Evolutionary conservation across 1,140 invertebrate species (phyloP).

Genomic region (Chironomus striatipennis): DNA sequence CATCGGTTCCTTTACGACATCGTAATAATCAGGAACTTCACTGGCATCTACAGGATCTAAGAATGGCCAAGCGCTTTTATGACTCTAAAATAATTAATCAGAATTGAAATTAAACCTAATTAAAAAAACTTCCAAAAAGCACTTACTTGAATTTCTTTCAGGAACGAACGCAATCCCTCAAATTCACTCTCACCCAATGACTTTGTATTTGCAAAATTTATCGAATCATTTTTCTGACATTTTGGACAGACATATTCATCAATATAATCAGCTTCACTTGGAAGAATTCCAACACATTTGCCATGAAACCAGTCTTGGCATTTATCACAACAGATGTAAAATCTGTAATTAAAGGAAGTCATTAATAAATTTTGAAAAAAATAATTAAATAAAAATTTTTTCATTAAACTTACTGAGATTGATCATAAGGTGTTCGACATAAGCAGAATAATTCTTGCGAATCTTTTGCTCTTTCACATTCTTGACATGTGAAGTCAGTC

Average conservation of each 20-base stretch:
- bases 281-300: constrained; percentile 89
- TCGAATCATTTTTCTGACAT: constrained; percentile 80
- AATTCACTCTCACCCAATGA: constrained; percentile 73
- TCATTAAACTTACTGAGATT: constrained; percentile 77
- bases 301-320: constrained; percentile 99
- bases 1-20: constrained; percentile 97
- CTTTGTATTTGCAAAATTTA: constrained; percentile 86
- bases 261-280: constrained; percentile 88
- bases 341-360: constrained; percentile 51
- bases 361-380: constrained; percentile 20
- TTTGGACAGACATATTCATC: constrained; percentile 95
- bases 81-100: constrained; percentile 44
- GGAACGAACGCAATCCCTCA: constrained; percentile 70
- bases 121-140: not conserved
- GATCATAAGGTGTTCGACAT: constrained; percentile 93
- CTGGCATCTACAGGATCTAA: constrained; percentile 91
- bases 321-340: constrained; percentile 95
- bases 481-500: constrained; percentile 81
- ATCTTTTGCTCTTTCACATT: constrained; percentile 76
- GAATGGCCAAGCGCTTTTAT: constrained; percentile 95
- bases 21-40: constrained; percentile 94
- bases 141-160: constrained; percentile 82
- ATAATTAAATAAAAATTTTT: not conserved
- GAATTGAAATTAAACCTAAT: constrained; percentile 19
- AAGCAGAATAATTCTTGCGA: constrained; percentile 92